Evolutionary conservation across 2,888 invertebrate genomes (phyloP), one percentile per base, ranked within the genome.

Genomic region (Bombyx huttoni): DNA sequence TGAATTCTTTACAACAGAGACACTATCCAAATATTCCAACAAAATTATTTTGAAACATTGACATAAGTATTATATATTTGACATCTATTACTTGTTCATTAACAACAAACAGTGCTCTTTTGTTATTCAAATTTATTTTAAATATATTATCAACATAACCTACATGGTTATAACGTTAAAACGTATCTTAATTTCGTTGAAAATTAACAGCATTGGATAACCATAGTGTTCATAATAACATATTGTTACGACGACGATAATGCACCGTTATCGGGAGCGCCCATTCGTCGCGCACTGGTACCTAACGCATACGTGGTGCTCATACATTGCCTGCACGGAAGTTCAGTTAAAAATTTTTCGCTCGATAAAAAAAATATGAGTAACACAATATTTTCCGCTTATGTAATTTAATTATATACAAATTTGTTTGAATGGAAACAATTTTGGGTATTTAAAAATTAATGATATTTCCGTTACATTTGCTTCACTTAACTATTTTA

Each of bases 231-330:
- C 50, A 34, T 48, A 50, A 47, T 48, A 50, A 50, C 45, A 40
- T 50, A 33, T n/a, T 40, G 45, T 34, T 49, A 47, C 52, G 48
- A n/a, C 1, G 13, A 46, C 50, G 46, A 50, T 50, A 50, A 50
- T 46, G 24, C 46, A 46, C 14, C 48, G 50, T 52, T 52, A 52
- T 52, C 52, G 40, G 50, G 13, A 47, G 50, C n/a, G n/a, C 49
- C 45, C 47, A 14, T 35, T n/a, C 34, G 13, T 12, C 12, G 46
- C 46, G 14, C 9, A 12, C 14, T 52, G 48, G 49, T 50, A 52
- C 35, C 47, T 13, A 40, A 50, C 40, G 35, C 47, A 8, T 52
- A 52, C 52, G 52, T 52, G 52, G 49, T 47, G 33, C 3, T 45
- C 45, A 6, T 13, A 47, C 34, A 52, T 8, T 52, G 49, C 49